These are phyloP conservation scores for Agrilus cyanescens DNA, from an alignment of 2,888 invertebrate species.

Conservation along the genomic window DNA sequence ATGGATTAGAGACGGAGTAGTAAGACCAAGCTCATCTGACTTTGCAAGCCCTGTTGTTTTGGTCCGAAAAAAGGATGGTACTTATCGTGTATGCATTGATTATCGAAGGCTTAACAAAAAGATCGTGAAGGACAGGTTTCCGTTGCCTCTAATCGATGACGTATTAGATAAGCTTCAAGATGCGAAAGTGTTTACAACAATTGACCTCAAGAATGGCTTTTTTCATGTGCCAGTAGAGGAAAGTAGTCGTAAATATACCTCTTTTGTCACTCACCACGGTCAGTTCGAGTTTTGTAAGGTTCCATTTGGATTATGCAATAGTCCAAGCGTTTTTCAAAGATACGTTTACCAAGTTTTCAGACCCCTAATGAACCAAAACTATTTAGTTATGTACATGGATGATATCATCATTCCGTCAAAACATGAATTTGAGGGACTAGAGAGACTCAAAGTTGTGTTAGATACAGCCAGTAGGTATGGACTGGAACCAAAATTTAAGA, in stretches of 20 bases:
- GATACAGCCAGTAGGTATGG: too few relatives aligned
- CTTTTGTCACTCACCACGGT: slow-evolving; percentile 28
- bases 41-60: slow-evolving; percentile 25
- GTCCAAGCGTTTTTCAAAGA: too few relatives aligned
- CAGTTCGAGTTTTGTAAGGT: slow-evolving; percentile 29
- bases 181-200: slow-evolving; percentile 20
- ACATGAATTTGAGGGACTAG: too few relatives aligned
- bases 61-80: slow-evolving; percentile 20
- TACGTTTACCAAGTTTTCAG: too few relatives aligned
- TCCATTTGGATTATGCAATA: slow-evolving; percentile 32
- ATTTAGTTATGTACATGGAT: too few relatives aligned
- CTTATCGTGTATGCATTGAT: slow-evolving; percentile 27
- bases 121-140: slow-evolving; percentile 22
- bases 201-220: slow-evolving; percentile 27
- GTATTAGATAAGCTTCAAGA: slow-evolving; percentile 22
- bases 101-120: slow-evolving; percentile 28
- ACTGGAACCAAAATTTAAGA: too few relatives aligned
- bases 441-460: too few relatives aligned
- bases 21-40: slow-evolving; percentile 23
- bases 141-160: slow-evolving; percentile 29
- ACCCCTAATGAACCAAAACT: too few relatives aligned
- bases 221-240: slow-evolving; percentile 25
- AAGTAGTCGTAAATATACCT: slow-evolving; percentile 23
- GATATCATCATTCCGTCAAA: too few relatives aligned
- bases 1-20: slow-evolving; percentile 25